phyloP scores from a whole-genome alignment of 2,888 invertebrate genomes.

The Dolichopus griseipennis region DNA sequence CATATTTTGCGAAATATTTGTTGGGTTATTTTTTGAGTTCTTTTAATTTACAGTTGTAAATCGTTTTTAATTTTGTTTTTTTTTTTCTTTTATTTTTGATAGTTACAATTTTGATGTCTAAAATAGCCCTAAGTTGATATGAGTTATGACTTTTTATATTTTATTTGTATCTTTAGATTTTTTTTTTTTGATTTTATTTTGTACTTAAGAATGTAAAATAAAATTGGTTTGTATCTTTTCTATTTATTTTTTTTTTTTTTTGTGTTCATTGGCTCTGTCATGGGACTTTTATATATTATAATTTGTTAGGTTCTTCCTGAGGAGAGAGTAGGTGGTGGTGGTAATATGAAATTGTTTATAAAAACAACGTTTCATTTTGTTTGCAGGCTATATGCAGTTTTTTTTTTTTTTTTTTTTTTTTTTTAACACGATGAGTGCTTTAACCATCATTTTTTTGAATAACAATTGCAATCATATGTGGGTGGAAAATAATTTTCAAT shows the following conservation, averaged over 20 bases:
- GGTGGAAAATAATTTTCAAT: background rate
- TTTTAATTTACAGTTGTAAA: conserved; percentile 5
- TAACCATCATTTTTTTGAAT: too few relatives aligned
- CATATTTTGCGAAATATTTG: background rate
- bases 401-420: too few relatives aligned
- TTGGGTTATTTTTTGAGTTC: background rate
- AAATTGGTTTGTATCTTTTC: background rate
- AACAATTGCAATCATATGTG: background rate
- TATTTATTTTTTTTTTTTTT: background rate
- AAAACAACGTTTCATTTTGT: too few relatives aligned
- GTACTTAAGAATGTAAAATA: background rate
- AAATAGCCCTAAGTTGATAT: conserved; percentile 1
- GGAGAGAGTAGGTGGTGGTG: too few relatives aligned
- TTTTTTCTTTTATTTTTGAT: background rate
- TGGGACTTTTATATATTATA: background rate
- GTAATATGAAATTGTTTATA: too few relatives aligned
- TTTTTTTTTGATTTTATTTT: too few relatives aligned
- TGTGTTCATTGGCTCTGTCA: background rate
- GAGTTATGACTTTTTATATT: background rate
- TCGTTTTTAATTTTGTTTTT: background rate
- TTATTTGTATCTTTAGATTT: too few relatives aligned
- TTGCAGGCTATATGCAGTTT: too few relatives aligned
- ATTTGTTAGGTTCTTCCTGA: background rate
- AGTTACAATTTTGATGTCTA: background rate
- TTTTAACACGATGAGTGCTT: too few relatives aligned